Evolutionary conservation across 2,888 invertebrate species (phyloP).

Genomic region (Sylvicola cinctus): DNA sequence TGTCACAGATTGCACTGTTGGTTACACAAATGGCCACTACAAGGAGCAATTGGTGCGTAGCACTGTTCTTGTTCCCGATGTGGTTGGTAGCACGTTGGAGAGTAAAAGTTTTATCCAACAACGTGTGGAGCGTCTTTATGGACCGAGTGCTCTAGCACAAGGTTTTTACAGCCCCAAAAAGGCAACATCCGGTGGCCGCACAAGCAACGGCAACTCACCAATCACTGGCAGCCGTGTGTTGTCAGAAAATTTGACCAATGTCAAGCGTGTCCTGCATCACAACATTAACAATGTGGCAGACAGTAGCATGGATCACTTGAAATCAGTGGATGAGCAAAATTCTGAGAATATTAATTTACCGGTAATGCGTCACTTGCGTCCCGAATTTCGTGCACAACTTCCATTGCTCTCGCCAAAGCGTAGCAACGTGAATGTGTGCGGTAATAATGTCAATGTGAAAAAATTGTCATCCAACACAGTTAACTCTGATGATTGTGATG

Average conservation of each 20-base stretch:
- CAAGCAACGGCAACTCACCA: not conserved
- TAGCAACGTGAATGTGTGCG: constrained; percentile 13
- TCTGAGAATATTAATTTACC: constrained; percentile 29
- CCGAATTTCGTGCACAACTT: constrained; percentile 70
- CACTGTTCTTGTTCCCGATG: no score
- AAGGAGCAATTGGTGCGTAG: no score
- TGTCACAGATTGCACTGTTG: not conserved
- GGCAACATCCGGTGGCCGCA: no score
- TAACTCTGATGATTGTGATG: not conserved
- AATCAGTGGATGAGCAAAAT: not conserved
- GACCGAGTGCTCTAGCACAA: constrained; percentile 68
- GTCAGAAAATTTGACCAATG: not conserved
- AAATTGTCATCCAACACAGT: not conserved
- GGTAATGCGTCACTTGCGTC: constrained; percentile 61
- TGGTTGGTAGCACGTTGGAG: constrained; percentile 3
- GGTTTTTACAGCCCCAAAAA: constrained; percentile 55
- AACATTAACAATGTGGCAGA: not conserved
- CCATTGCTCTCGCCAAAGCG: constrained; percentile 35
- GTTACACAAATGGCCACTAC: not conserved
- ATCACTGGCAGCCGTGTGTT: not conserved
- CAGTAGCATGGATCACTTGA: no score
- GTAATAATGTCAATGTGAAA: not conserved
- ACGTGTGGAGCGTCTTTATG: constrained; percentile 70
- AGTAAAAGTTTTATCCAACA: constrained; percentile 65
- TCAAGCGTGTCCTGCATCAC: not conserved